These are phyloP conservation scores for Yponomeuta sedellus DNA, from an alignment of 2,888 invertebrate species.

Conservation along the genomic window DNA sequence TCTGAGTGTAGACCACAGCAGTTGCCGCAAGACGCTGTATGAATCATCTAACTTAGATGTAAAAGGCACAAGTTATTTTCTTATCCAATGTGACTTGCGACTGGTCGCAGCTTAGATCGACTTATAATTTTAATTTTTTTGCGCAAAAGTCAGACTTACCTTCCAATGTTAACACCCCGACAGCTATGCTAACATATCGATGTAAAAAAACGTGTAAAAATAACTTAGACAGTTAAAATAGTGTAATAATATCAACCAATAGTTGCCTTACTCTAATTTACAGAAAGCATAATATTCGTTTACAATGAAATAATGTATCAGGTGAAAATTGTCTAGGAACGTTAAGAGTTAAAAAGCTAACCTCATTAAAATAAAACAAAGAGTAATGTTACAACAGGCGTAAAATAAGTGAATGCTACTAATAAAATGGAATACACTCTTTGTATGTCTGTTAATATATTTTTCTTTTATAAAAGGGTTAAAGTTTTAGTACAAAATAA, in stretches of 20 bases:
- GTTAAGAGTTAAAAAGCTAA: no score
- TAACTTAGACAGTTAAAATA: constrained; percentile 20
- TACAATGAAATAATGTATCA: not conserved
- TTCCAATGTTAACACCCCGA: constrained; percentile 21
- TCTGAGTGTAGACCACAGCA: no score
- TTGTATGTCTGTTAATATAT: no score
- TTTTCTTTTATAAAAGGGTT: no score
- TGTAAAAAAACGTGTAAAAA: constrained; percentile 15
- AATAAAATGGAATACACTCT: no score
- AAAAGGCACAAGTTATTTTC: no score
- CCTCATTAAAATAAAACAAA: no score
- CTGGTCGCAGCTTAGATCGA: not conserved
- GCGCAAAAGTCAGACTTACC: not conserved
- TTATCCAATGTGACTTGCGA: no score
- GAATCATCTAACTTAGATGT: constrained; percentile 11
- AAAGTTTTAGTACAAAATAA: no score
- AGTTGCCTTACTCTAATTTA: constrained; percentile 53
- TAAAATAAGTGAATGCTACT: no score
- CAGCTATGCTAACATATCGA: constrained; percentile 43
- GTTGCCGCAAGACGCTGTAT: not conserved
- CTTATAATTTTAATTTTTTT: not conserved
- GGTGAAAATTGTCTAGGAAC: not conserved
- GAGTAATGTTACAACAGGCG: no score
- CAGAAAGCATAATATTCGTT: not conserved
- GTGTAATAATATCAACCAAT: constrained; percentile 47